phyloP scores from a whole-genome alignment of 1,140 invertebrate species.

The Monomorium pharaonis region DNA sequence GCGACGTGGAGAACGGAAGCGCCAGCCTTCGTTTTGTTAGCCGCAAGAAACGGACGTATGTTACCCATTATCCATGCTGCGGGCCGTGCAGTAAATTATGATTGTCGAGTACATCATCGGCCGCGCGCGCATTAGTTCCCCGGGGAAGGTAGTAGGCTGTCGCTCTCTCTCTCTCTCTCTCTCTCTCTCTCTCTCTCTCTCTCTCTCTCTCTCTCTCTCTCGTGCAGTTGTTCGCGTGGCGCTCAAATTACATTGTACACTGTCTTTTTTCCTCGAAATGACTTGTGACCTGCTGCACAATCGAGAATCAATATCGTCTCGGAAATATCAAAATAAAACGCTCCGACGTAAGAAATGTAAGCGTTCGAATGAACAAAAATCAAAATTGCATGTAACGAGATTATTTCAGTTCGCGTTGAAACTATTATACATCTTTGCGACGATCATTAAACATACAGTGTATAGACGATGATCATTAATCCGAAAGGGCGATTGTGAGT shows the following conservation, averaged over 20 bases:
- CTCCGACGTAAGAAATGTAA: not conserved
- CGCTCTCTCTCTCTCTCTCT: not conserved
- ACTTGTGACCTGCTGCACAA: conserved; percentile 5
- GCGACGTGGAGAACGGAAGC: conserved; percentile 39
- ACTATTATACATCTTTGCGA: not conserved
- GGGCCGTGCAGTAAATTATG: conserved; percentile 65
- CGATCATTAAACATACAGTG: not conserved
- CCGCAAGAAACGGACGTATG: conserved; percentile 57
- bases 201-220: not conserved
- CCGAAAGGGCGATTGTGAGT: too few species aligned
- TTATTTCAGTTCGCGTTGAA: not conserved
- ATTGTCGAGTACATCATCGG: conserved; percentile 68
- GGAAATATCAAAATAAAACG: not conserved
- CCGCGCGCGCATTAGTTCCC: conserved; percentile 49
- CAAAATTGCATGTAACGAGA: not conserved
- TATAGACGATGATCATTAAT: not conserved
- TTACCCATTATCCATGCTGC: conserved; percentile 60
- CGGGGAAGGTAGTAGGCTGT: conserved; percentile 23
- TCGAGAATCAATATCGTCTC: conserved; percentile 34
- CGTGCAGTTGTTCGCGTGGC: conserved; percentile 40
- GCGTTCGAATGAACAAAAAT: not conserved
- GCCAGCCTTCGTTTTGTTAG: conserved; percentile 54
- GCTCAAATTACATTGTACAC: conserved; percentile 41
- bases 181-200: too few species aligned
- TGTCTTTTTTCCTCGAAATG: conserved; percentile 12